These are phyloP conservation scores for Mythimna impura DNA, from an alignment of 2,888 invertebrate species.

Conservation along the genomic window DNA sequence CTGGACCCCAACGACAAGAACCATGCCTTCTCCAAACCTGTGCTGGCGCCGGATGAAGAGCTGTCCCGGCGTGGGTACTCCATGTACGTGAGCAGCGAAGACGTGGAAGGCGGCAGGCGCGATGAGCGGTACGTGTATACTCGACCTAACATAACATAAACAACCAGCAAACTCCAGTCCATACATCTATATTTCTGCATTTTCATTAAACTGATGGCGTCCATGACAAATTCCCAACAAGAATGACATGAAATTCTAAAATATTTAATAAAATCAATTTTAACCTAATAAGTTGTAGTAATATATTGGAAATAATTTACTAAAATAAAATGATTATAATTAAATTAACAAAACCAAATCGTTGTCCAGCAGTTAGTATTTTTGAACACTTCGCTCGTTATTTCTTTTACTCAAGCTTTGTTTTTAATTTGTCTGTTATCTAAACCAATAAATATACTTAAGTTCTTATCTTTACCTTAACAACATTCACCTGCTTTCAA, in stretches of 20 bases:
- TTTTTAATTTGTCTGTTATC: constrained; percentile 16
- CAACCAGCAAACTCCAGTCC: too few relatives aligned
- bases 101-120: constrained; percentile 80
- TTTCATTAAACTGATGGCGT: too few relatives aligned
- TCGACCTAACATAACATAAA: neutral
- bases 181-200: too few relatives aligned
- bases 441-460: neutral
- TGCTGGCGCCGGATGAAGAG: constrained; percentile 89
- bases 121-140: constrained; percentile 76
- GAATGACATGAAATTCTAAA: too few relatives aligned
- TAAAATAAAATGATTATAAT: too few relatives aligned
- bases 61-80: constrained; percentile 90
- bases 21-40: constrained; percentile 89
- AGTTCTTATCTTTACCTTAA: constrained; percentile 23
- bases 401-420: neutral
- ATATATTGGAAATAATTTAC: too few relatives aligned
- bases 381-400: neutral
- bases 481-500: constrained; percentile 17
- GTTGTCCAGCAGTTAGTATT: neutral
- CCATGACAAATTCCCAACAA: too few relatives aligned
- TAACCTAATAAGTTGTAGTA: too few relatives aligned
- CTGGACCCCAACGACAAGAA: constrained; percentile 80
- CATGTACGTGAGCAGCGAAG: constrained; percentile 88
- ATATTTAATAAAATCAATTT: too few relatives aligned
- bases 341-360: neutral